phyloP scores from a whole-genome alignment of 2,888 invertebrate species.

The Tachina lurida region DNA sequence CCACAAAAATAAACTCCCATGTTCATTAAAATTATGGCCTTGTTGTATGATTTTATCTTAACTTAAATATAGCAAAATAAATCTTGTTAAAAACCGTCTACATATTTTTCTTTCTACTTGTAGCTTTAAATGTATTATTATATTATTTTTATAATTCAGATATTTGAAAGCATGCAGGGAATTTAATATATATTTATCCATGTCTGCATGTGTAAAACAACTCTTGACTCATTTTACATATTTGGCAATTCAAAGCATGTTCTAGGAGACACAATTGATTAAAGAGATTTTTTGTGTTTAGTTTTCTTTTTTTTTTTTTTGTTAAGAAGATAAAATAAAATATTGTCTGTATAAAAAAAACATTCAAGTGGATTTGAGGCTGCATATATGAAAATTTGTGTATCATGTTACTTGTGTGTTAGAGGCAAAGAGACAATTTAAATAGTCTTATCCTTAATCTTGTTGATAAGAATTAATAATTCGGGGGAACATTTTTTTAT shows the following conservation, averaged over 20 bases:
- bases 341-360: background rate
- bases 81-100: background rate
- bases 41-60: too few relatives aligned
- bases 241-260: slow-evolving; percentile 3
- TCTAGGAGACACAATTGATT: slow-evolving; percentile 24
- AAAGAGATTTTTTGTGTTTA: slow-evolving; percentile 5
- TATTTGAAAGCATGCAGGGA: slow-evolving; percentile 31
- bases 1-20: too few relatives aligned
- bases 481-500: too few relatives aligned
- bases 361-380: too few relatives aligned
- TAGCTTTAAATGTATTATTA: background rate
- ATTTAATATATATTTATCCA: slow-evolving; percentile 12
- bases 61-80: background rate
- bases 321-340: background rate
- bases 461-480: too few relatives aligned
- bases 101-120: background rate
- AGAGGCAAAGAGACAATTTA: too few relatives aligned
- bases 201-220: slow-evolving; percentile 1
- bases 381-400: too few relatives aligned
- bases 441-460: too few relatives aligned
- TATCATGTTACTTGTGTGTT: too few relatives aligned
- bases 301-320: background rate
- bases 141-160: background rate
- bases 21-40: too few relatives aligned
- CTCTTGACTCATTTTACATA: background rate